These are phyloP conservation scores for Psittacara wagleri DNA, from an alignment of 2,113 vertebrate species.

Conservation along the genomic window DNA sequence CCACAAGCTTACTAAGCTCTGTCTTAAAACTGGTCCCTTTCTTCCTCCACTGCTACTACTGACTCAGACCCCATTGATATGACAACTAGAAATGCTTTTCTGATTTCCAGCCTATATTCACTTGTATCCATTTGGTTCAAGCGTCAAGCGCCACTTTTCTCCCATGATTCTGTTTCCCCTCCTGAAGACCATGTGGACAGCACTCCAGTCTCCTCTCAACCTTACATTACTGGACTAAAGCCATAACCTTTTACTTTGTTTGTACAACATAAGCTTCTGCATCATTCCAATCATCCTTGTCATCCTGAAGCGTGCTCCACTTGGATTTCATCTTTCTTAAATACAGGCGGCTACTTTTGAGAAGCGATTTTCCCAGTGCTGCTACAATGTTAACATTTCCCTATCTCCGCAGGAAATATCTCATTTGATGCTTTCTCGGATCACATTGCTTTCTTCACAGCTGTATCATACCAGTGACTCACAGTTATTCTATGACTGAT, in stretches of 20 bases:
- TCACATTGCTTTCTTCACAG: slow-evolving; percentile 4
- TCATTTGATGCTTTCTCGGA: neutral
- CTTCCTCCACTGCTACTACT: neutral
- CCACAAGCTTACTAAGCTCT: neutral
- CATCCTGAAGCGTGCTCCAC: neutral
- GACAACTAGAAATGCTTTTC: neutral
- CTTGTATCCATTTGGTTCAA: neutral
- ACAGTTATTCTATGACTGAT: slow-evolving; percentile 10
- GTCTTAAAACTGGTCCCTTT: neutral
- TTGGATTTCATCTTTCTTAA: neutral
- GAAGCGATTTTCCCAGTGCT: neutral
- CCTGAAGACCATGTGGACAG: neutral
- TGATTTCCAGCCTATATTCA: neutral
- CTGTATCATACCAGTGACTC: neutral
- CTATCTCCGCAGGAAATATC: neutral
- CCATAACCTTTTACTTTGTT: neutral
- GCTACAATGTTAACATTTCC: neutral
- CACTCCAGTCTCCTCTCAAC: neutral
- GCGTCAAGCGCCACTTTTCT: neutral
- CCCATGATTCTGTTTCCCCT: neutral
- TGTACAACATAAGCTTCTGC: neutral
- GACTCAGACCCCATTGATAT: neutral
- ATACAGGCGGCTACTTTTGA: neutral
- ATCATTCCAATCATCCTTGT: neutral
- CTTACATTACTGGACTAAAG: neutral